phyloP scores from a whole-genome alignment of 2,888 invertebrate genomes.

The Elmis aenea region DNA sequence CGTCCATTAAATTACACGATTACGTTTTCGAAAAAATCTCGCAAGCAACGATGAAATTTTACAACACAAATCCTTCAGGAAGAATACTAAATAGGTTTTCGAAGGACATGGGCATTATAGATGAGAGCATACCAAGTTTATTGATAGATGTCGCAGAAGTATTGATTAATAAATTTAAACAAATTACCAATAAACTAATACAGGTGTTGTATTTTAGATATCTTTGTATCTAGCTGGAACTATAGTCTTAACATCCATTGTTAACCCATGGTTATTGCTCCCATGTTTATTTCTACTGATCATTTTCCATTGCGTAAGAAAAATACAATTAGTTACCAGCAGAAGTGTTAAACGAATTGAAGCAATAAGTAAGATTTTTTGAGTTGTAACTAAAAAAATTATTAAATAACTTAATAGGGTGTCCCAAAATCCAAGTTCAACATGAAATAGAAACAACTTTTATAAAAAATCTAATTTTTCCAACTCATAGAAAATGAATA shows the following conservation, averaged over 20 bases:
- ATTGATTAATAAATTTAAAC: no score
- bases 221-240: conserved; percentile 49
- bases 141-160: conserved; percentile 6
- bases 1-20: conserved; percentile 40
- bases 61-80: conserved; percentile 62
- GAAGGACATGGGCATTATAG: conserved; percentile 50
- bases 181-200: conserved; percentile 6
- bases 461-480: no score
- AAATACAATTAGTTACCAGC: conserved; percentile 39
- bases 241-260: conserved; percentile 46
- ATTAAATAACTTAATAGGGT: no score
- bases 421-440: no score
- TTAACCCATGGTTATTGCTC: conserved; percentile 65
- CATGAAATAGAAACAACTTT: no score
- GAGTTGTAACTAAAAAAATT: no score
- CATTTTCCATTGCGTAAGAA: conserved; percentile 59
- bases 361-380: conserved; percentile 55
- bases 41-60: conserved; percentile 56
- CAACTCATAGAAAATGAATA: no score
- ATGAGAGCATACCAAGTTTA: conserved; percentile 8
- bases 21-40: conserved; percentile 37
- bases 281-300: conserved; percentile 59
- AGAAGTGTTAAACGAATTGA: conserved; percentile 66
- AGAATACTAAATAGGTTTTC: conserved; percentile 66
- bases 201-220: conserved; percentile 28